Conservation (phyloP, 2,113 vertebrate genomes). For the Galbula dea region DNA sequence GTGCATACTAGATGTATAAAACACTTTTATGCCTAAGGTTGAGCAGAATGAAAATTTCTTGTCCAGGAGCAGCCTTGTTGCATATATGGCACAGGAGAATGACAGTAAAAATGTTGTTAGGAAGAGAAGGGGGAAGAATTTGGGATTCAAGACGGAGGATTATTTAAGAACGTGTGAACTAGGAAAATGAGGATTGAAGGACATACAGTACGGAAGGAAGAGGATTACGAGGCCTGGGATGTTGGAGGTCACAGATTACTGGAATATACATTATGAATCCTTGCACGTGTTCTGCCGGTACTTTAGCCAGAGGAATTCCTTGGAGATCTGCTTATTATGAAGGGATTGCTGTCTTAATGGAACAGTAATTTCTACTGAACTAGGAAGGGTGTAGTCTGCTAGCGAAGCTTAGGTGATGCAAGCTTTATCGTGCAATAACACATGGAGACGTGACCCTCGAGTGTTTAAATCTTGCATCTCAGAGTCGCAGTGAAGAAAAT, state of each 20-base stretch:
- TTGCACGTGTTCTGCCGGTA: slow-evolving; percentile 6
- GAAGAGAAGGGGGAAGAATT: not conserved
- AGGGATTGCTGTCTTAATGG: slow-evolving; percentile 45
- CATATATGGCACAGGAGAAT: not conserved
- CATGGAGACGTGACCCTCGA: not conserved
- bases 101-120: not conserved
- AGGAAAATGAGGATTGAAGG: not conserved
- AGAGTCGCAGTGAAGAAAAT: not conserved
- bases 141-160: not conserved
- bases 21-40: slow-evolving; percentile 44
- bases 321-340: not conserved
- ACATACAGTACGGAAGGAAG: not conserved
- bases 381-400: slow-evolving; percentile 4
- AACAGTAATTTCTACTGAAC: slow-evolving; percentile 25
- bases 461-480: not conserved
- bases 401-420: not conserved
- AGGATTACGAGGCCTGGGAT: not conserved
- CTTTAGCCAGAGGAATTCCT: slow-evolving; percentile 42
- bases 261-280: slow-evolving; percentile 12
- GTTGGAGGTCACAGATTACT: not conserved
- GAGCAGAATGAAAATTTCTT: slow-evolving; percentile 23
- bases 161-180: not conserved
- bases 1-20: slow-evolving; percentile 42
- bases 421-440: slow-evolving; percentile 40
- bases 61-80: not conserved